Evolutionary conservation across 2,113 vertebrate species (phyloP).

Genomic region (Probosciger aterrimus): DNA sequence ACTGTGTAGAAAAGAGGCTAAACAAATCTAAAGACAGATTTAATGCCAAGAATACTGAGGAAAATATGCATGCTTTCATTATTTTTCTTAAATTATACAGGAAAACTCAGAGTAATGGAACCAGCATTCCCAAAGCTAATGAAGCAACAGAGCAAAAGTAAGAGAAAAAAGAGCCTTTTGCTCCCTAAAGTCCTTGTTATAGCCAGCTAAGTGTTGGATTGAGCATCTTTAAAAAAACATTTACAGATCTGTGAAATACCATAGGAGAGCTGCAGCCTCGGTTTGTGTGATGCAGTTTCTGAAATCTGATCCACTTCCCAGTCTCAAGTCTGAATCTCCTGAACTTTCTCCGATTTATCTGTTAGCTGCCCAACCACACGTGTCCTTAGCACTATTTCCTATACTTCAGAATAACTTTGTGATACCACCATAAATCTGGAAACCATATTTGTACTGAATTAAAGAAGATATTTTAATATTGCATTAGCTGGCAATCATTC

Average conservation of each 20-base stretch:
- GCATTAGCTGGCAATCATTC: constrained; percentile 43
- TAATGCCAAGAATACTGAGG: constrained; percentile 45
- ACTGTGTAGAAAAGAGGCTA: constrained; percentile 6
- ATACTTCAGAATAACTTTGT: neutral
- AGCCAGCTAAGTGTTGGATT: constrained; percentile 84
- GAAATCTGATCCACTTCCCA: constrained; percentile 72
- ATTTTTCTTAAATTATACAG: constrained; percentile 82
- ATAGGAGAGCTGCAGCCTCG: constrained; percentile 74
- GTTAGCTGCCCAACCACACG: neutral
- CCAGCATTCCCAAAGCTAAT: constrained; percentile 82
- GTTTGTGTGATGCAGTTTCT: constrained; percentile 60
- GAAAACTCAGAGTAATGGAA: constrained; percentile 82
- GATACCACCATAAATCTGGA: neutral
- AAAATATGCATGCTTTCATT: constrained; percentile 67
- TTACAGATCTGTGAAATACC: constrained; percentile 81
- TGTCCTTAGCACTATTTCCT: neutral
- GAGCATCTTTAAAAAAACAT: constrained; percentile 84
- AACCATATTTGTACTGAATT: neutral
- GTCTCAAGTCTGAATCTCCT: neutral
- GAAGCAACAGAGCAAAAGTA: constrained; percentile 75
- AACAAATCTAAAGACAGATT: constrained; percentile 67
- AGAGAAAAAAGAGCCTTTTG: constrained; percentile 67
- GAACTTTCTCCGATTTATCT: neutral
- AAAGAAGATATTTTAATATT: constrained; percentile 41
- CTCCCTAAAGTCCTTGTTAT: constrained; percentile 96